phyloP scores from a whole-genome alignment of 1,140 invertebrate genomes.

The Pectinophora gossypiella region DNA sequence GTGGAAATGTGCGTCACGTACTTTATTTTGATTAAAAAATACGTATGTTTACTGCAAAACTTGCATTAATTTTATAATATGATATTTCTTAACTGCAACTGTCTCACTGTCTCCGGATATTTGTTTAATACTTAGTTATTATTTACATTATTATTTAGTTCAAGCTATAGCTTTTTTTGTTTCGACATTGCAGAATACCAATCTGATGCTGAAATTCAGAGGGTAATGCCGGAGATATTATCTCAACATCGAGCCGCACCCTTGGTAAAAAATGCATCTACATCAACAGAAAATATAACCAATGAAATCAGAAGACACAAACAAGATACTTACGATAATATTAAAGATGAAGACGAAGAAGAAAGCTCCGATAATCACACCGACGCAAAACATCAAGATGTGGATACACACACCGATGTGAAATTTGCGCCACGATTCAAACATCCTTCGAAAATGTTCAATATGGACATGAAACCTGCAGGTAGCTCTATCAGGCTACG shows the following conservation, averaged over 20 bases:
- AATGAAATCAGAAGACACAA: slow-evolving; percentile 30
- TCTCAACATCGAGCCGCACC: slow-evolving; percentile 43
- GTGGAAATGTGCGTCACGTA: no score
- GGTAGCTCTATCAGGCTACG: slow-evolving; percentile 63
- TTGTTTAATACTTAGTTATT: no score
- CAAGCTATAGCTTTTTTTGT: not conserved
- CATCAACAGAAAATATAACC: slow-evolving; percentile 42
- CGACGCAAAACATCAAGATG: slow-evolving; percentile 28
- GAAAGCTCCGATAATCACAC: not conserved
- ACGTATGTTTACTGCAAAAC: no score
- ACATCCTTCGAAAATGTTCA: slow-evolving; percentile 59
- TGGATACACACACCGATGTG: slow-evolving; percentile 46
- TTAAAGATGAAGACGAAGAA: slow-evolving; percentile 43
- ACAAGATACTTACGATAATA: slow-evolving; percentile 40
- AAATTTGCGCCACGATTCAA: slow-evolving; percentile 63
- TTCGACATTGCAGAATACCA: slow-evolving; percentile 54
- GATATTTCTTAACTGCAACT: no score
- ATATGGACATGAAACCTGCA: slow-evolving; percentile 65
- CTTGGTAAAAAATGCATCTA: slow-evolving; percentile 48
- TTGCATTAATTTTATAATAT: no score
- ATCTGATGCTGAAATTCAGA: slow-evolving; percentile 47
- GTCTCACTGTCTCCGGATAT: no score
- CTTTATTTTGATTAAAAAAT: no score
- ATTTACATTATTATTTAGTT: no score
- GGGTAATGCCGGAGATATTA: slow-evolving; percentile 39